Evolutionary conservation across 2,113 vertebrate genomes (phyloP), one percentile per base, ranked within the genome.

Genomic region (Toxotes chatareus): DNA sequence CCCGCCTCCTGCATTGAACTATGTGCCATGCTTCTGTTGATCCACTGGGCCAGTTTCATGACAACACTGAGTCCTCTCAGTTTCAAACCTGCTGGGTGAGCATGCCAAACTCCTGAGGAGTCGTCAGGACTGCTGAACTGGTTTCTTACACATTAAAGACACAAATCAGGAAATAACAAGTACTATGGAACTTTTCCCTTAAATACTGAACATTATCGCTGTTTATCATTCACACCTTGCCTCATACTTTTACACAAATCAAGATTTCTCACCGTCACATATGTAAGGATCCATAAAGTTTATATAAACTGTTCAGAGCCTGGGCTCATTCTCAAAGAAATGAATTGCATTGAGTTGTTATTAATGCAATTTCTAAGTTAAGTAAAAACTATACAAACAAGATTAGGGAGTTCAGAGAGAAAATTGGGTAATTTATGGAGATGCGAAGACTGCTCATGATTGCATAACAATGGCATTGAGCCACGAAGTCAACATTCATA

Each of bases 61-160:
- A 80, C 81, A 71, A 78, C 71, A 80, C 3, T 0, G n/a, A 66
- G 21, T 65, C 56, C 36, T 73, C 65, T 36, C 47, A 27, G 65
- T 57, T 64, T 62, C 32, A 89, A 90, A 91, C 91, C 79, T 80
- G 89, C 80, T 90, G 7, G 75, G 86, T 59, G 74, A 89, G 80
- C 65, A 51, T 13, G 71, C 51, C 57, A 71, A 71, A 83, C 85
- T 76, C 59, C 17, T 7, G 17, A 80, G 40, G 60, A 49, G 38
- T n/a, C 72, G 61, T 74, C 68, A 46, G 44, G 42, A 76, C 73
- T 56, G 89, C 70, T 62, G 3, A 83, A 92, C 88, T 81, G 91
- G 83, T 92, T 90, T 73, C 57, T 80, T 62, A 66, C 36, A 60
- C 10, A 70, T 53, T n/a, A 67, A 36, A 79, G 38, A 53, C 21